phyloP scores from a whole-genome alignment of 2,797 vertebrate genomes.

The Hypotaenidia okinawae region DNA sequence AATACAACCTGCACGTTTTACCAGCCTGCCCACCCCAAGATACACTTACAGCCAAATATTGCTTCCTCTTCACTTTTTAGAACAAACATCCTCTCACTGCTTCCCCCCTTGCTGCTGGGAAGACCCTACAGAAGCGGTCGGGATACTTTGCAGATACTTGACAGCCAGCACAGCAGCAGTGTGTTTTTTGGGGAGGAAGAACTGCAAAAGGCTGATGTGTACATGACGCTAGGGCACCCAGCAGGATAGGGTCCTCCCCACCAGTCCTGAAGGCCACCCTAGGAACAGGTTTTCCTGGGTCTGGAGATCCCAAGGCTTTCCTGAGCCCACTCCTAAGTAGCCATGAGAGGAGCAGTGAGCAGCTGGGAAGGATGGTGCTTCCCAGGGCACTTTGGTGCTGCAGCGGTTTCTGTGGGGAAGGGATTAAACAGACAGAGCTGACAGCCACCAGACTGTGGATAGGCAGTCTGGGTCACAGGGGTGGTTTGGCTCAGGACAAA shows the following conservation, averaged over 20 bases:
- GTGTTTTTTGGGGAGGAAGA: neutral
- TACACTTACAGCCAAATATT: neutral
- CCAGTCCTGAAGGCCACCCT: neutral
- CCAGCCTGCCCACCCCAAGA: neutral
- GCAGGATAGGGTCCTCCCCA: neutral
- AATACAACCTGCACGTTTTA: neutral
- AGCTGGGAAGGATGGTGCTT: neutral
- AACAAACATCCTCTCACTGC: neutral
- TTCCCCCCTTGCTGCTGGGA: neutral
- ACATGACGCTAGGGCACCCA: neutral
- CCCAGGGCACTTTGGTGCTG: neutral
- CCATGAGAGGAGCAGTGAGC: neutral
- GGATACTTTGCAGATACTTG: neutral
- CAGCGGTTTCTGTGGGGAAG: neutral
- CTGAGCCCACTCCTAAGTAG: neutral
- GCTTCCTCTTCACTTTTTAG: slow-evolving; percentile 25
- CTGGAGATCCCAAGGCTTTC: neutral
- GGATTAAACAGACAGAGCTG: neutral
- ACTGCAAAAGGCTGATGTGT: neutral
- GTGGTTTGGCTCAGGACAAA: neutral
- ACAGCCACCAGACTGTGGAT: neutral
- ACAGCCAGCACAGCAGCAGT: neutral
- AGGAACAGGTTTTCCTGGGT: neutral
- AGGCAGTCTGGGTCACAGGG: neutral
- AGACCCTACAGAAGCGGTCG: neutral